These are phyloP conservation scores for Stomatorhinus walkeri DNA, from an alignment of 2,797 vertebrate genomes.

Conservation along the genomic window DNA sequence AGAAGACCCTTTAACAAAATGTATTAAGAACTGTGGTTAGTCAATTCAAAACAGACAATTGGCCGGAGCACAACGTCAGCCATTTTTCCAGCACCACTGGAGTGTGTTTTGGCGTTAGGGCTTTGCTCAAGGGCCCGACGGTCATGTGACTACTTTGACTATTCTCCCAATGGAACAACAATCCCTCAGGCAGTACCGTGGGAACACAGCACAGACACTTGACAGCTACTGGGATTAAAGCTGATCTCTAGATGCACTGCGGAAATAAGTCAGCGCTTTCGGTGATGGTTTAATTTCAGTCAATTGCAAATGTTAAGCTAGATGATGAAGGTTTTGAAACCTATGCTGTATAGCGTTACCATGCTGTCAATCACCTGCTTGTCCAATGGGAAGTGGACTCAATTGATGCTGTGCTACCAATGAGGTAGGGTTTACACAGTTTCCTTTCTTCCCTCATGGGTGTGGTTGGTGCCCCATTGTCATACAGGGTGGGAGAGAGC, in stretches of 20 bases:
- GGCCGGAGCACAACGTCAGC: not conserved
- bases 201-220: not conserved
- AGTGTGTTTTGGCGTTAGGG: not conserved
- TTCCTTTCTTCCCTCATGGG: not conserved
- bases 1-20: conserved; percentile 30
- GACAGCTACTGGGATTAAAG: not conserved
- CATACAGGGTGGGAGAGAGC: not conserved
- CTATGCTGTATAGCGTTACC: not conserved
- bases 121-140: not conserved
- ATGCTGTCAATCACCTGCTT: not conserved
- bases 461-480: not conserved
- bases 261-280: not conserved
- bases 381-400: not conserved
- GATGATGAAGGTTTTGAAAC: not conserved
- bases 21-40: conserved; percentile 18
- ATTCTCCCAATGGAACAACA: not conserved
- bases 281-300: not conserved
- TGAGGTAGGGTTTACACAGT: not conserved
- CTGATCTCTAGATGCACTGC: not conserved
- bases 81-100: not conserved
- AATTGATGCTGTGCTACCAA: not conserved
- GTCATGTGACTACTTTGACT: not conserved
- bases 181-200: not conserved
- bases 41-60: conserved; percentile 20
- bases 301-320: not conserved